A percentile compares a stretch with the other conserved stretches of the same genome.
Evolutionary conservation across 1,140 invertebrate species (phyloP).

Genomic region (Brachionus koreanus): DNA sequence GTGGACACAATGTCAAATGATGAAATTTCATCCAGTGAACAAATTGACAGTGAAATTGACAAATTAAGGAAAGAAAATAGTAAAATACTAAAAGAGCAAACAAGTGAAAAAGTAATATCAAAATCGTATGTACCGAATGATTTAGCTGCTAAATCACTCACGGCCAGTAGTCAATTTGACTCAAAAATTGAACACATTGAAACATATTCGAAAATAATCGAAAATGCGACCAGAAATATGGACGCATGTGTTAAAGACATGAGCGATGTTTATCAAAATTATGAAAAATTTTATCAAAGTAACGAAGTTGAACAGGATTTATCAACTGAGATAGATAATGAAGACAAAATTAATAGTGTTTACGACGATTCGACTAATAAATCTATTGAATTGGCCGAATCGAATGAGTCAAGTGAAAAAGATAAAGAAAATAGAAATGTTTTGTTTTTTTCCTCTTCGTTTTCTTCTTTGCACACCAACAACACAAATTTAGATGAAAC

Average conservation of each 20-base stretch:
- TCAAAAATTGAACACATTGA: slow-evolving; percentile 29
- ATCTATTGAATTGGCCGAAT: neutral
- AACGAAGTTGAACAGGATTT: neutral
- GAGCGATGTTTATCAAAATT: slow-evolving; percentile 24
- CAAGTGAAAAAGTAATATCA: neutral
- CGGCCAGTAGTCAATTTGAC: slow-evolving; percentile 14
- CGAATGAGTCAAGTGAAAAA: neutral
- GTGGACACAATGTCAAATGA: neutral
- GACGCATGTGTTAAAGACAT: slow-evolving; percentile 37
- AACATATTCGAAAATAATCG: slow-evolving; percentile 32
- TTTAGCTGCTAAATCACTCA: neutral
- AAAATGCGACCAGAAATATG: slow-evolving; percentile 39
- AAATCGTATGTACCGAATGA: neutral
- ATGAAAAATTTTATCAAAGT: slow-evolving; percentile 32
- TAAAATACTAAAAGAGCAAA: neutral
- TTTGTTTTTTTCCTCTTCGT: slow-evolving; percentile 18
- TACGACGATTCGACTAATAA: slow-evolving; percentile 5
- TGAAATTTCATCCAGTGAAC: neutral
- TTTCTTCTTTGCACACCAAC: neutral
- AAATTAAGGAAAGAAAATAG: slow-evolving; percentile 15
- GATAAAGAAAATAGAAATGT: neutral
- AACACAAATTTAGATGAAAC: neutral
- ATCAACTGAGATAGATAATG: neutral
- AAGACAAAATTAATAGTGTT: neutral
- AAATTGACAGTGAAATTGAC: slow-evolving; percentile 23